A percentile compares a stretch with the other conserved stretches of the same genome.
These are phyloP conservation scores for Metellina segmentata DNA, from an alignment of 2,888 invertebrate genomes.

Conservation along the genomic window DNA sequence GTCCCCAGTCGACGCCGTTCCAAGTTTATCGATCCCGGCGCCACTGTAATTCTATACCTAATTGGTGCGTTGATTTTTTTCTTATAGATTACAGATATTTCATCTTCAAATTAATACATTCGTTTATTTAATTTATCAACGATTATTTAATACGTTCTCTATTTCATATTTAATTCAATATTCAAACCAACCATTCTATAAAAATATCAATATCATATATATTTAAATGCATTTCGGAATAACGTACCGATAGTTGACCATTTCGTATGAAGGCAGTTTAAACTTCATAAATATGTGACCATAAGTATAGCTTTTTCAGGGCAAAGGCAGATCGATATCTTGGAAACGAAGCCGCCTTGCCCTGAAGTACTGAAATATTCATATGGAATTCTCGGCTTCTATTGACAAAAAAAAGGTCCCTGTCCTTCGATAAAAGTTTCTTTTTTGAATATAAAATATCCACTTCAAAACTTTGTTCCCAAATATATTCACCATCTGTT, in stretches of 20 bases:
- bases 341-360: conserved; percentile 24
- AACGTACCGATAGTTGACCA: not conserved
- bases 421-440: conserved; percentile 45
- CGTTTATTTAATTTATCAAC: too few relatives aligned
- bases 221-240: too few relatives aligned
- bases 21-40: too few relatives aligned
- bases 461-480: not conserved
- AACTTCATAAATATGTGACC: not conserved
- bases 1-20: too few relatives aligned
- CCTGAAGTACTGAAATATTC: conserved; percentile 40
- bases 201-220: too few relatives aligned
- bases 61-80: too few relatives aligned
- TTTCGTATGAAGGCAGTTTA: not conserved
- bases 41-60: too few relatives aligned
- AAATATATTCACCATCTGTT: conserved; percentile 1
- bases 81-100: too few relatives aligned
- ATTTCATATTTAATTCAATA: too few relatives aligned
- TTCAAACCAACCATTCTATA: too few relatives aligned
- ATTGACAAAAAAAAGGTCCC: conserved; percentile 5
- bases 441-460: conserved; percentile 50
- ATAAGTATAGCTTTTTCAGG: not conserved
- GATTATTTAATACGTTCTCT: too few relatives aligned
- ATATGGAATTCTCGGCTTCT: conserved; percentile 20
- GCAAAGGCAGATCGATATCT: conserved; percentile 20
- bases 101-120: too few relatives aligned